Percentiles rank a stretch among this genome's conserved stretches.
These are phyloP conservation scores for Notospermus geniculatus DNA, from an alignment of 1,140 invertebrate species.

Conservation along the genomic window DNA sequence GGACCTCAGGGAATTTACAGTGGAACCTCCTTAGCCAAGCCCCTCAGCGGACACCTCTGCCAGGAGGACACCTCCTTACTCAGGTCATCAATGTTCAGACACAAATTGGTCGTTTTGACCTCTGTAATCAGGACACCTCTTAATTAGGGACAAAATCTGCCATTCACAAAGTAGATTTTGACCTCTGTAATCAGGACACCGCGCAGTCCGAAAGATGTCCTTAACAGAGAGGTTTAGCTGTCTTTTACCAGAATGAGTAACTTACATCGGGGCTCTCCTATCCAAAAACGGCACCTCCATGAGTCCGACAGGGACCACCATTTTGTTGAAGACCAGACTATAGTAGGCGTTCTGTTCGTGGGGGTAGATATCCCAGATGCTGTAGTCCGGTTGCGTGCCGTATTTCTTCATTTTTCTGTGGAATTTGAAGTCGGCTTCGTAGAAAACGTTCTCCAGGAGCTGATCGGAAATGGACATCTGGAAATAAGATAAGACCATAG, in stretches of 20 bases:
- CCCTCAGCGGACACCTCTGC: no score
- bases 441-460: background rate
- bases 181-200: no score
- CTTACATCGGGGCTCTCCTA: constrained; percentile 23
- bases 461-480: background rate
- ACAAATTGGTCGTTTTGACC: no score
- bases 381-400: constrained; percentile 1
- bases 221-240: constrained; percentile 1
- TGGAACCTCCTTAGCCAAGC: no score
- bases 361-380: constrained; percentile 38
- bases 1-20: no score
- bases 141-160: no score
- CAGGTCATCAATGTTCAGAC: no score
- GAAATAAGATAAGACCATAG: background rate
- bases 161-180: no score
- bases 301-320: constrained; percentile 29
- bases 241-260: background rate
- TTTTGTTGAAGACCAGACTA: constrained; percentile 30
- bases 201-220: no score
- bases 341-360: constrained; percentile 41
- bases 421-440: background rate
- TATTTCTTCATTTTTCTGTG: background rate
- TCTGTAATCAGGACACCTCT: no score
- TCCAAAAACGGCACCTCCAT: constrained; percentile 31
- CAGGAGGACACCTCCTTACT: no score